Evolutionary conservation across 2,888 invertebrate species (phyloP), one percentile per base, ranked within the genome.

Genomic region (Orchesellides sinensis): DNA sequence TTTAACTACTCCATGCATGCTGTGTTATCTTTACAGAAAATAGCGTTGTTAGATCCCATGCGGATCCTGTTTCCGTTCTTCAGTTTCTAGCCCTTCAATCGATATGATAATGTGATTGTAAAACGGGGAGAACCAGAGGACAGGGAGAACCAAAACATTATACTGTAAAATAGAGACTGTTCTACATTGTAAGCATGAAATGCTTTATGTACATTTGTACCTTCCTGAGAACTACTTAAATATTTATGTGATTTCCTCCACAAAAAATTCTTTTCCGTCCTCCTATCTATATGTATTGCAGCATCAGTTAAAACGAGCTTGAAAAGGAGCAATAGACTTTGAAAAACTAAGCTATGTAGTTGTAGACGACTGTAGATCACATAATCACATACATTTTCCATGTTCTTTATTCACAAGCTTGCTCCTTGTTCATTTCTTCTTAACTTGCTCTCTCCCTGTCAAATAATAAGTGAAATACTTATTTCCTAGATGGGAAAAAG

Each of bases 401-500:
- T 19, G 8, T 21, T 52, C 52, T 52, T 52, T 21, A 32, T 21
- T 35, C 23, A 21, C 8, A 12, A 35, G 19, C 17, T n/a, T 35
- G 4, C 52, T 54, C 69, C 54, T 54, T 29, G 45, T 32, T 56
- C 61, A 21, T 49, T 63, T 17, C 40, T 49, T 54, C 70, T 61
- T 61, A 29, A 32, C 61, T 65, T 65, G 10, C 35, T 32, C 74
- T n/a, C n/a, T n/a, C n/a, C n/a, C n/a, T 75, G 74, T 75, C 74
- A 75, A 75, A 72, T 61, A 72, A 59, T 35, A 72, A 72, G 72
- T 70, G 70, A 72, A 65, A 65, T 52, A 54, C 65, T 75, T 65
- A 65, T 75, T 75, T 75, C 65, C 74, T 65, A 65, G 74, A 75
- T 75, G 66, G 63, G 74, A 75, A 75, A 72, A 75, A 75, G 65